phyloP scores from a whole-genome alignment of 2,113 vertebrate genomes.

The Misgurnus mizolepis region DNA sequence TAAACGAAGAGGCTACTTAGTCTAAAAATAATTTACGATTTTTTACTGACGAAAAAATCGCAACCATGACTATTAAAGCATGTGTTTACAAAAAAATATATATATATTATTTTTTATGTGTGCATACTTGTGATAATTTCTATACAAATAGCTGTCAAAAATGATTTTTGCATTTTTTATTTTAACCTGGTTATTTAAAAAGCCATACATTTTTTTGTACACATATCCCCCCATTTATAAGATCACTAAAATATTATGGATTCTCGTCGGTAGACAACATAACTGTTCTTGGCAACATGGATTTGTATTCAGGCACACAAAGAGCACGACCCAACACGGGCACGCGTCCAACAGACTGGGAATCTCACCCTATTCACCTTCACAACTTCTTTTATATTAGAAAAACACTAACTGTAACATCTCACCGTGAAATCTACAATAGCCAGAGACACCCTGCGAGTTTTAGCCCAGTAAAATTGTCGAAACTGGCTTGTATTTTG shows the following conservation, averaged over 20 bases:
- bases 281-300: background rate
- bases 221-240: background rate
- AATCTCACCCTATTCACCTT: constrained; percentile 78
- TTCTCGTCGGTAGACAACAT: constrained; percentile 58
- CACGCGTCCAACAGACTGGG: constrained; percentile 79
- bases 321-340: constrained; percentile 12
- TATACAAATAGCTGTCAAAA: no score
- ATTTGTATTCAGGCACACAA: constrained; percentile 40
- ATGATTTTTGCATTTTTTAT: no score
- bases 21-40: no score
- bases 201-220: no score
- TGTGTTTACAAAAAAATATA: no score
- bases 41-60: no score
- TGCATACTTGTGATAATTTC: no score
- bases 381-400: constrained; percentile 74
- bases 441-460: constrained; percentile 76
- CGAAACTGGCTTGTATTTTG: constrained; percentile 77
- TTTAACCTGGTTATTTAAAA: no score
- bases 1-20: no score
- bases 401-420: constrained; percentile 79
- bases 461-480: constrained; percentile 78
- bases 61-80: no score
- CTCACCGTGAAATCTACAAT: constrained; percentile 84
- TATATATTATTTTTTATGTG: no score
- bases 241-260: background rate